Evolutionary conservation across 2,113 vertebrate genomes (phyloP), one percentile per base, ranked within the genome.

Genomic region (Ploceus nigricollis): DNA sequence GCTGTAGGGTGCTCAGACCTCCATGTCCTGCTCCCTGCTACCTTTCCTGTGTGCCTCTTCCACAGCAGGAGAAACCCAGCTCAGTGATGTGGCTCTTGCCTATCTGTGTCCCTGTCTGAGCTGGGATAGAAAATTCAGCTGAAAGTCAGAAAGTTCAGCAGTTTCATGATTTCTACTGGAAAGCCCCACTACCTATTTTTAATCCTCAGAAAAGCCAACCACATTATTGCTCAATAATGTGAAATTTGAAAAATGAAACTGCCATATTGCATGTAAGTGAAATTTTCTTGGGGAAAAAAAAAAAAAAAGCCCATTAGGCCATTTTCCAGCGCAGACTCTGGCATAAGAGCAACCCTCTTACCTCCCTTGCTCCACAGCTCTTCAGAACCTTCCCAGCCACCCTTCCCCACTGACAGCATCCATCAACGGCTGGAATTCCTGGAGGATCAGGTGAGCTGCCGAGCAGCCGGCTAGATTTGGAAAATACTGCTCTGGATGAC

Each of bases 181-280:
- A 84, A 89, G n/a, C 17, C 54, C 68, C 75, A 30, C 31, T 3
- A 7, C 65, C 15, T 61, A 1, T 37, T 82, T 87, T 58, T 63
- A 58, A 54, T 17, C 23, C 39, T 6, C 65, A 58, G 68, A 91
- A 91, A 91, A 84, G 33, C 18, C 27, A 93, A n/a, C 33, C 3
- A 0, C 16, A 2, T 42, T 60, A n/a, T 94, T 95, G 81, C 89
- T 66, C 53, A 91, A 71, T 51, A 76, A 44, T 3, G 37, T 65
- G 65, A 84, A 83, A 90, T 78, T 6, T 70, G 68, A 63, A 70
- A 82, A 94, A 66, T 8, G 13, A 92, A 94, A 84, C 72, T 22
- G 13, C 47, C 37, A 18, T 63, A 53, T 57, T 66, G 58, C 45
- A 42, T 5, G 2, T 5, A 45, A 76, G 30, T 14, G 18, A 87